Conservation (phyloP, 1,140 invertebrate genomes). For the Capitella teleta region DNA sequence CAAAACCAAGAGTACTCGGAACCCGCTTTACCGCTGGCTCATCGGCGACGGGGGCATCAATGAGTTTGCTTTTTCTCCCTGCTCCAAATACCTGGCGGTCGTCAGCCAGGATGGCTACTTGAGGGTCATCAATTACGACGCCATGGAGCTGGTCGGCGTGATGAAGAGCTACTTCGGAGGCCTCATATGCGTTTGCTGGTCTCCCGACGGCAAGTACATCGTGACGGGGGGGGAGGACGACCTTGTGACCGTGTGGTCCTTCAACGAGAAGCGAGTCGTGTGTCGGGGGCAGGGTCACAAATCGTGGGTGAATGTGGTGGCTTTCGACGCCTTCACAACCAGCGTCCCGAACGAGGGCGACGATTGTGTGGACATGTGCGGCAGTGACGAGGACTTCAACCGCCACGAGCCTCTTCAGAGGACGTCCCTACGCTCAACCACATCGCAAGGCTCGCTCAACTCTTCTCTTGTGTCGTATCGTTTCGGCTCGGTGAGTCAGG, state of each 20-base stretch:
- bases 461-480: conserved; percentile 51
- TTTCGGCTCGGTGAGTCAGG: conserved; percentile 93
- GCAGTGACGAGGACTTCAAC: conserved; percentile 31
- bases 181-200: conserved; percentile 89
- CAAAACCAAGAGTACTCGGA: conserved; percentile 90
- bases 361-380: conserved; percentile 24
- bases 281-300: conserved; percentile 84
- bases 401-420: conserved; percentile 6
- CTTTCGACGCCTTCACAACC: conserved; percentile 86
- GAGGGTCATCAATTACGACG: conserved; percentile 91
- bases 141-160: conserved; percentile 79
- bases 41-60: conserved; percentile 75
- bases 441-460: background rate
- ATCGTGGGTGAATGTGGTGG: conserved; percentile 89
- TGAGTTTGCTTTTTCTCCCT: conserved; percentile 94
- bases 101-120: conserved; percentile 88
- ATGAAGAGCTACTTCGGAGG: conserved; percentile 91
- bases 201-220: conserved; percentile 87
- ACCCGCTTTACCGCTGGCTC: conserved; percentile 67
- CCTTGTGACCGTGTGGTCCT: conserved; percentile 93
- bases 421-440: conserved; percentile 6
- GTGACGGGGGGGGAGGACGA: conserved; percentile 98
- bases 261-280: conserved; percentile 81
- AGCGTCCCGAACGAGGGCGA: conserved; percentile 31
- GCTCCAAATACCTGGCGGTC: conserved; percentile 69